Base-by-base conservation (phyloP, 2,797 vertebrate genomes). In the Anolis apletophallus region DNA sequence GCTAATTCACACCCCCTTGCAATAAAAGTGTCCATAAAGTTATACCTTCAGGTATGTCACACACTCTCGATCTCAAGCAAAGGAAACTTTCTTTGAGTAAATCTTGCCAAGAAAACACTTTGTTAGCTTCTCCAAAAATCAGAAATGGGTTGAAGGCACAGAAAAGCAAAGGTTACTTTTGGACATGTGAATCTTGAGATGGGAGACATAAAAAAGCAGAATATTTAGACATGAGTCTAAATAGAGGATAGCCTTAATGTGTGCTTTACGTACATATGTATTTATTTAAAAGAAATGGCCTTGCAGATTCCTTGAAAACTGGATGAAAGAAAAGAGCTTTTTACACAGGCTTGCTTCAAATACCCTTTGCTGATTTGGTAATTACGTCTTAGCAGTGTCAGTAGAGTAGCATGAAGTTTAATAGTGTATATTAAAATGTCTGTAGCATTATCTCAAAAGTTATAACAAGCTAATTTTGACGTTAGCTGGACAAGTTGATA, bases 361-460 rank as follows among this genome's bases (percentile, higher is more conserved):
- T 92, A 1, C 2, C 83, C 87, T 87, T 59, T 92, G 40, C 79
- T 84, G 50, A 74, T 93, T 59, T 88, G 74, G 89, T 91, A 85
- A 88, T 88, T 74, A 87, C 84, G 86, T 87, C 80, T 85, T 85
- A 85, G 84, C 84, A 85, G 75, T 89, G 75, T 68, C 85, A 76
- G 29, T 83, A 52, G 81, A 86, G 55, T 77, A 90, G 54, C 90
- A 87, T 19, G 21, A 80, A 84, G 81, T 6, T 86, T 90, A 88
- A 92, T 91, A 74, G 50, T 89, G 89, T 77, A 34, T 87, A 79
- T 90, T 90, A 75, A 89, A 84, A 83, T 61, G n/a, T 88, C 54
- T 87, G 0, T 89, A 89, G 82, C 91, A 69, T 90, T 91, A 85
- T 81, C 90, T 89, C 46, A 90, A 93, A 92, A 74, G 82, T 87